Evolutionary conservation across 2,113 vertebrate species (phyloP), one percentile per base, ranked within the genome.

Genomic region (Lanius collurio): DNA sequence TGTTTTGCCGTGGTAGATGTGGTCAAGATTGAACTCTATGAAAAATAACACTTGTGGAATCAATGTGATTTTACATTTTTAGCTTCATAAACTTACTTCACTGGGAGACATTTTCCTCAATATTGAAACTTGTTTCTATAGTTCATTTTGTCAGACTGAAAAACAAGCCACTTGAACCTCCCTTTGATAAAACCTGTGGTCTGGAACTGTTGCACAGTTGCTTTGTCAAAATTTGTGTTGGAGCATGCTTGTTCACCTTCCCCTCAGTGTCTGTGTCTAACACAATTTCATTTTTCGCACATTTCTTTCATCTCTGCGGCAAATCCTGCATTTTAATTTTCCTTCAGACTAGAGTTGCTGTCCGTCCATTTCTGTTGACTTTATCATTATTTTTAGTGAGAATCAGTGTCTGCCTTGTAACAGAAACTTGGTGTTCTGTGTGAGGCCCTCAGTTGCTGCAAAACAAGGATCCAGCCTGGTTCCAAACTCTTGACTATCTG

Each of bases 301-400:
- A 0, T 73, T 81, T 26, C 28, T 74, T 90, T 49, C 19, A 19
- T 46, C 37, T 28, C 69, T 57, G 35, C 30, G 53, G 46, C 28
- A 86, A 75, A 80, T 35, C 6, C 27, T 41, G 9, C 26, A 7
- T 20, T 35, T 39, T 31, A 2, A 12, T 77, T 57, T 57, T 37
- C 22, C 39, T 63, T 23, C 50, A 42, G 37, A 4, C 7, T 52
- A 0, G 6, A 44, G n/a, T 53, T 79, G 21, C 39, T 78, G 23
- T 11, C 55, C 8, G 28, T 76, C 30, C 17, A 2, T 89, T 81
- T 93, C 17, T 16, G 5, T 27, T 68, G 33, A 46, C 21, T 37
- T 87, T 6, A 11, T 55, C 21, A 6, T 24, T 64, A n/a, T n/a
- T 68, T 60, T 26, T 35, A 0, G 0, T 62, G 28, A 7, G 13